Percentiles rank a stretch among this genome's conserved stretches.
These are phyloP conservation scores for Vidua macroura DNA, from an alignment of 2,113 vertebrate genomes.

Conservation along the genomic window DNA sequence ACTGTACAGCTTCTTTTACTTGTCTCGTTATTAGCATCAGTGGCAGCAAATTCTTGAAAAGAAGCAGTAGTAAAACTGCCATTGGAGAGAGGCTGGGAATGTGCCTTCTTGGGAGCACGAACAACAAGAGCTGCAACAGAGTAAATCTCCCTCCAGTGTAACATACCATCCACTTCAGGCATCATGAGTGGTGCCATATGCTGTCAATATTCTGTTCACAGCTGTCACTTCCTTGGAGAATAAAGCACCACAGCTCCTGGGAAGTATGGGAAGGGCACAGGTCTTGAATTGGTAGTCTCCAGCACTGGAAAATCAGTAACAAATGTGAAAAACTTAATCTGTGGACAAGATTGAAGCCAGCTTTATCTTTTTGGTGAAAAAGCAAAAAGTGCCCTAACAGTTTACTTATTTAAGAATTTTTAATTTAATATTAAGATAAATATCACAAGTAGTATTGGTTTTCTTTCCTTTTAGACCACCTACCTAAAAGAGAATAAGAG, in stretches of 20 bases:
- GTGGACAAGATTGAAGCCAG: not conserved
- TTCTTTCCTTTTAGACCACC: constrained; percentile 4
- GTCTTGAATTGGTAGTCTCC: not conserved
- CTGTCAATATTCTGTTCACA: not conserved
- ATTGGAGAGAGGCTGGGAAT: not conserved
- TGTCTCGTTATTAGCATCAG: not conserved
- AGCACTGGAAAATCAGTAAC: not conserved
- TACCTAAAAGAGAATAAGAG: not conserved
- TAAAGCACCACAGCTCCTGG: not conserved
- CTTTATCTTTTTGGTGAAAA: not conserved
- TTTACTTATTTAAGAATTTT: not conserved
- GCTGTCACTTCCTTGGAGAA: not conserved
- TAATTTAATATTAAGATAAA: not conserved
- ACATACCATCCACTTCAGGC: not conserved
- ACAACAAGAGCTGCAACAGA: not conserved
- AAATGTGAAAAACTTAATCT: not conserved
- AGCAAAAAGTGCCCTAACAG: fast-evolving
- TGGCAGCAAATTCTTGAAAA: not conserved
- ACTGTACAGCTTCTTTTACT: not conserved
- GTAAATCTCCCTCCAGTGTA: not conserved
- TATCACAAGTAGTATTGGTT: not conserved
- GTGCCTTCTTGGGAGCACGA: fast-evolving
- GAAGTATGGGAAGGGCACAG: not conserved
- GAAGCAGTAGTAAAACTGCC: not conserved
- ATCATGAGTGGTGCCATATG: not conserved